Percentiles rank a stretch among this genome's conserved stretches.
These are phyloP conservation scores for Nestor notabilis DNA, from an alignment of 2,113 vertebrate species.

Conservation along the genomic window DNA sequence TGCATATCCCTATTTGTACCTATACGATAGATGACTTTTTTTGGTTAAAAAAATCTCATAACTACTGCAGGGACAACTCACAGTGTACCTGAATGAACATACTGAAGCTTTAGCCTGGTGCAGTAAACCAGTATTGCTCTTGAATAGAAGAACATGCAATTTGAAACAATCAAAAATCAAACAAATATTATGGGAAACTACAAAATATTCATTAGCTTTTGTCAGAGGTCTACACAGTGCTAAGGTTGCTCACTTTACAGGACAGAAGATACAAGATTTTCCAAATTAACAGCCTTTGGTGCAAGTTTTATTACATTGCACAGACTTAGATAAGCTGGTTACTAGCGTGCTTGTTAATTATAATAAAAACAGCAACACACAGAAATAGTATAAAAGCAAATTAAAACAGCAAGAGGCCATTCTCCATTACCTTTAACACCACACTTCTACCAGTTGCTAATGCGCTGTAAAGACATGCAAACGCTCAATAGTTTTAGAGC, in stretches of 20 bases:
- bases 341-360: neutral
- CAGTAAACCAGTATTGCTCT: neutral
- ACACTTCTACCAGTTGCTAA: neutral
- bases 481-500: neutral
- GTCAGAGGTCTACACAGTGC: neutral
- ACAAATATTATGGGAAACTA: neutral
- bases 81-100: neutral
- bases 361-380: neutral
- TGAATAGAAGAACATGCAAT: neutral
- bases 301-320: neutral
- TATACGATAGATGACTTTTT: fast-evolving
- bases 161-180: neutral
- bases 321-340: neutral
- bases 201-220: neutral
- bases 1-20: neutral
- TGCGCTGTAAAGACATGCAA: neutral
- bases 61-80: neutral
- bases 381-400: no score
- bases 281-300: neutral
- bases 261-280: neutral
- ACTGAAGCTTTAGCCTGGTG: no score
- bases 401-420: neutral
- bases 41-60: neutral
- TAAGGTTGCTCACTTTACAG: neutral
- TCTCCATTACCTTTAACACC: neutral